Evolutionary conservation across 1,140 invertebrate genomes (phyloP).

Genomic region (Diabrotica undecimpunctata): DNA sequence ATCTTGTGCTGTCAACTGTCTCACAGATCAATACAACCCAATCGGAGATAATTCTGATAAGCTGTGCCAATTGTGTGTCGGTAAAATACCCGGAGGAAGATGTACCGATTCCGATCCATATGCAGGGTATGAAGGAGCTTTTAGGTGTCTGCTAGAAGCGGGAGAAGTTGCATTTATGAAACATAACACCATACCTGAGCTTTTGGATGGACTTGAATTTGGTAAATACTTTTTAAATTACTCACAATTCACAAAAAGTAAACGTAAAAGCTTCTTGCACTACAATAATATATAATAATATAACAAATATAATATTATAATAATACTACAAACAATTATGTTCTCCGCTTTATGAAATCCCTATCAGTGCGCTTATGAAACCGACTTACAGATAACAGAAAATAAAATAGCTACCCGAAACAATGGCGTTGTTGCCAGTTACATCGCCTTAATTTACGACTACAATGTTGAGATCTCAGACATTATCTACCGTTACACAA

Average conservation of each 20-base stretch:
- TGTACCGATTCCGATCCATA: conserved; percentile 88
- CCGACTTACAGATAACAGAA: too few relatives aligned
- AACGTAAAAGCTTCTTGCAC: too few relatives aligned
- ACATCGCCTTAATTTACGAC: too few relatives aligned
- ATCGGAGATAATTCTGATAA: conserved; percentile 76
- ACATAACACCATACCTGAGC: conserved; percentile 78
- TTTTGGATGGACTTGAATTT: conserved; percentile 58
- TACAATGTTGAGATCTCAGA: too few relatives aligned
- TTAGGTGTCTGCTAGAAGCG: conserved; percentile 78
- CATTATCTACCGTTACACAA: too few relatives aligned
- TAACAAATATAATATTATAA: not conserved
- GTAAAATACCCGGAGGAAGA: conserved; percentile 68
- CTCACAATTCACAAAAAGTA: too few relatives aligned
- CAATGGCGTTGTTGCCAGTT: too few relatives aligned
- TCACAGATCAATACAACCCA: conserved; percentile 91
- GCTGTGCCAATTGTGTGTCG: conserved; percentile 82
- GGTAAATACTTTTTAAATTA: conserved; percentile 39
- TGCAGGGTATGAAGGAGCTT: conserved; percentile 85
- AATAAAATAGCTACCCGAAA: too few relatives aligned
- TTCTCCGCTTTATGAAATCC: too few relatives aligned
- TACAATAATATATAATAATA: too few relatives aligned
- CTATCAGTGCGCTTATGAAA: too few relatives aligned
- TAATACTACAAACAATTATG: too few relatives aligned
- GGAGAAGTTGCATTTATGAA: conserved; percentile 92
- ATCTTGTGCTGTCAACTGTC: conserved; percentile 90